Conservation (phyloP, 2,888 invertebrate species). For the Sesamia inferens region DNA sequence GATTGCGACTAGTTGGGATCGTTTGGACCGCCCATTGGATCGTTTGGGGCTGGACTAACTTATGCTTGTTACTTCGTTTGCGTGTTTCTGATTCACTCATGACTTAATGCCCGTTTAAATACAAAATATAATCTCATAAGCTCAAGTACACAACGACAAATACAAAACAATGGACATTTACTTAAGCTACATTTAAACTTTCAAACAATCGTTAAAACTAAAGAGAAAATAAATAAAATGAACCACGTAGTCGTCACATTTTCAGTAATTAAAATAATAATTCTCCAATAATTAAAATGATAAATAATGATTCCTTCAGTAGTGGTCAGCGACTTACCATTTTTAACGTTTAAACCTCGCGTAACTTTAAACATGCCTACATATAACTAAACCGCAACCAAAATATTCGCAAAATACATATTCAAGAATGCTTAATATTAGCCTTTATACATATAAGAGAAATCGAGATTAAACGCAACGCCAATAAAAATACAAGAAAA, state of each 20-base stretch:
- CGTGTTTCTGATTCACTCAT: background rate
- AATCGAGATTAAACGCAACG: background rate
- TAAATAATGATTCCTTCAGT: too few relatives aligned
- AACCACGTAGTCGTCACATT: background rate
- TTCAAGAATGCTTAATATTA: background rate
- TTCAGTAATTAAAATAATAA: background rate
- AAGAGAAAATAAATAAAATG: too few relatives aligned
- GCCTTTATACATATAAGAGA: background rate
- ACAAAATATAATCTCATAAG: too few relatives aligned
- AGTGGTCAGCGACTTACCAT: too few relatives aligned
- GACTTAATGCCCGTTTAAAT: too few relatives aligned
- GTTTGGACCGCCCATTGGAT: too few relatives aligned
- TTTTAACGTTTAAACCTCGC: background rate
- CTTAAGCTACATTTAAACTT: too few relatives aligned
- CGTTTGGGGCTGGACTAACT: too few relatives aligned
- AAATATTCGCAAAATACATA: background rate
- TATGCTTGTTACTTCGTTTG: background rate
- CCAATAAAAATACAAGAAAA: slow-evolving; percentile 1
- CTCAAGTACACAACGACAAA: too few relatives aligned
- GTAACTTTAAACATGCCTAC: background rate
- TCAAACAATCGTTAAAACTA: too few relatives aligned
- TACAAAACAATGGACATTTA: too few relatives aligned
- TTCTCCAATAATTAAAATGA: background rate
- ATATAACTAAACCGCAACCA: background rate
- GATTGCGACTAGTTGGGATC: too few relatives aligned